Conservation (phyloP, 1,140 invertebrate genomes). For the Agrypnia vestita region DNA sequence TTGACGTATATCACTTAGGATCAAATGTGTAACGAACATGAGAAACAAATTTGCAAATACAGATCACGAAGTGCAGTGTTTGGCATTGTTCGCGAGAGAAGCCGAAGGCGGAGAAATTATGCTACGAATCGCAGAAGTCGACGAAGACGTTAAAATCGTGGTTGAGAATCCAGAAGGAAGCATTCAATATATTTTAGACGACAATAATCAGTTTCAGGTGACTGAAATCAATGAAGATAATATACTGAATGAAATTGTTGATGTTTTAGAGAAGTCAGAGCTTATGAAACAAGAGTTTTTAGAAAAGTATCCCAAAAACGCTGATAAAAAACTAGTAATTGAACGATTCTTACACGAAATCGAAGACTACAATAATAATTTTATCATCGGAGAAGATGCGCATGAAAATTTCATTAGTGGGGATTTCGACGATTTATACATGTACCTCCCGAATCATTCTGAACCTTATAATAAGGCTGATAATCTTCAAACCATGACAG, state of each 20-base stretch:
- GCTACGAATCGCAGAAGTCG: conserved; percentile 7
- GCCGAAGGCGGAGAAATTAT: neutral
- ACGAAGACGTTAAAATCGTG: conserved; percentile 1
- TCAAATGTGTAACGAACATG: no score
- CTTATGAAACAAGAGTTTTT: neutral
- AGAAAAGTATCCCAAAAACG: neutral
- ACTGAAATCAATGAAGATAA: conserved; percentile 17
- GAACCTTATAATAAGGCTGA: no score
- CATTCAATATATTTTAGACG: conserved; percentile 18
- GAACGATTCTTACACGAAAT: conserved; percentile 8
- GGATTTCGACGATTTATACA: no score
- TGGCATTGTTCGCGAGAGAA: neutral
- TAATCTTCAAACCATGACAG: no score
- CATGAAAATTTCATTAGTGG: neutral
- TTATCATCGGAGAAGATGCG: neutral
- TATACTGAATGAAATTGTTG: conserved; percentile 9
- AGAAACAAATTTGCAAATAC: neutral
- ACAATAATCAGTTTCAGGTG: conserved; percentile 17
- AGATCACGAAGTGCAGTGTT: neutral
- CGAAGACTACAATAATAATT: conserved; percentile 8
- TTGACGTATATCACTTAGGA: no score
- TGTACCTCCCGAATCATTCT: no score
- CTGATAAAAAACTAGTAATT: neutral
- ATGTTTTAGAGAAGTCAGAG: conserved; percentile 12
- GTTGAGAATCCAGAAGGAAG: conserved; percentile 21